A percentile compares a stretch with the other conserved stretches of the same genome.
phyloP scores from a whole-genome alignment of 2,888 invertebrate species.

The Kryphioiulus occultus region DNA sequence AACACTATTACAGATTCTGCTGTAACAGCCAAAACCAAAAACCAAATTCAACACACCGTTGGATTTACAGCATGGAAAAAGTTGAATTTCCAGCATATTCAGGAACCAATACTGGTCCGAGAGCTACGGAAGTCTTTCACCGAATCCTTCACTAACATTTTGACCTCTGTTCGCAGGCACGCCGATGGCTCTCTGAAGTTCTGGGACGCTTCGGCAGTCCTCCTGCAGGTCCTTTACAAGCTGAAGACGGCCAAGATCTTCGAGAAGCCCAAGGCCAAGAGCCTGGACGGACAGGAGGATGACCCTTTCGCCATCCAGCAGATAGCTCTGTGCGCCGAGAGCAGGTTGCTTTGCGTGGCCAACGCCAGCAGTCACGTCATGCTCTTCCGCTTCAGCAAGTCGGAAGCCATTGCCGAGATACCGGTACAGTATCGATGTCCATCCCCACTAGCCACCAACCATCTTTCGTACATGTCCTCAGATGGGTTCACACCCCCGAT shows the following conservation, averaged over 20 bases:
- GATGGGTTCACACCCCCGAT: no score
- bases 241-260: slow-evolving; percentile 94
- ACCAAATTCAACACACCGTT: no score
- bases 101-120: no score
- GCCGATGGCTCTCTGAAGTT: slow-evolving; percentile 98
- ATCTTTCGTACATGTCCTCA: no score
- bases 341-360: slow-evolving; percentile 85
- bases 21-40: no score
- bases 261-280: slow-evolving; percentile 70
- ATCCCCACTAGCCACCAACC: no score
- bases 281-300: slow-evolving; percentile 69
- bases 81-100: no score
- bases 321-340: slow-evolving; percentile 92
- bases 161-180: slow-evolving; percentile 73
- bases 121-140: no score
- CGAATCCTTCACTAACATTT: neutral
- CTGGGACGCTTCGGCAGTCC: slow-evolving; percentile 98
- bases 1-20: no score
- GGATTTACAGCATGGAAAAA: no score
- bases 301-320: slow-evolving; percentile 90
- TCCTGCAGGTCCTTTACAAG: slow-evolving; percentile 95
- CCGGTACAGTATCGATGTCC: no score
- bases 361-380: slow-evolving; percentile 93
- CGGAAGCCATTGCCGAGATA: slow-evolving; percentile 83
- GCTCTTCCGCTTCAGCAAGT: slow-evolving; percentile 93